Percentiles rank a stretch among this genome's conserved stretches.
These are phyloP conservation scores for Micrastur ruficollis DNA, from an alignment of 2,797 vertebrate species.

Conservation along the genomic window DNA sequence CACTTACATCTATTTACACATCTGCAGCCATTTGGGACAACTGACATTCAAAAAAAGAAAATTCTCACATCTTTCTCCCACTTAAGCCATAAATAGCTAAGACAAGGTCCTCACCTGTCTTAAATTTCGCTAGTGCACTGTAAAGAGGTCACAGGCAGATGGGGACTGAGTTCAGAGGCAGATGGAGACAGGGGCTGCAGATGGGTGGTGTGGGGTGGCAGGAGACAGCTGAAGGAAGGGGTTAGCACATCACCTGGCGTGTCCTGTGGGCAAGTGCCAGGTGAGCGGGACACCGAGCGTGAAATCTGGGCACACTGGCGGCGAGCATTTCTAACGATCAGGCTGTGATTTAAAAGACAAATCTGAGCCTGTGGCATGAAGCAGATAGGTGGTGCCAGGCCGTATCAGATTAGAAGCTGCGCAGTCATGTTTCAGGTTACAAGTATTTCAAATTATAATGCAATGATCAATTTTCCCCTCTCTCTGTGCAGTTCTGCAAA, in stretches of 20 bases:
- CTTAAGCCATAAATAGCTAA: conserved; percentile 50
- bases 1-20: conserved; percentile 43
- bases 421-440: background rate
- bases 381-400: background rate
- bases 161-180: background rate
- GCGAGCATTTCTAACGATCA: background rate
- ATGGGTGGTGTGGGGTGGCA: background rate
- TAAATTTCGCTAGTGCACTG: conserved; percentile 25
- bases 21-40: conserved; percentile 37
- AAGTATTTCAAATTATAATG: conserved; percentile 16
- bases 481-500: conserved; percentile 25
- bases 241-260: background rate
- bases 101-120: conserved; percentile 62
- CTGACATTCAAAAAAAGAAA: conserved; percentile 24
- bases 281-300: background rate
- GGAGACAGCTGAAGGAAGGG: conserved; percentile 3
- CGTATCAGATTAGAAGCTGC: background rate
- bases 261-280: background rate
- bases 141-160: background rate
- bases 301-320: background rate
- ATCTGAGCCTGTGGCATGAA: background rate
- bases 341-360: background rate
- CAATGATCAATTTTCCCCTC: conserved; percentile 22
- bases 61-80: conserved; percentile 35
- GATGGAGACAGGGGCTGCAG: background rate